phyloP scores from a whole-genome alignment of 2,888 invertebrate genomes.

The Dicycla oo region DNA sequence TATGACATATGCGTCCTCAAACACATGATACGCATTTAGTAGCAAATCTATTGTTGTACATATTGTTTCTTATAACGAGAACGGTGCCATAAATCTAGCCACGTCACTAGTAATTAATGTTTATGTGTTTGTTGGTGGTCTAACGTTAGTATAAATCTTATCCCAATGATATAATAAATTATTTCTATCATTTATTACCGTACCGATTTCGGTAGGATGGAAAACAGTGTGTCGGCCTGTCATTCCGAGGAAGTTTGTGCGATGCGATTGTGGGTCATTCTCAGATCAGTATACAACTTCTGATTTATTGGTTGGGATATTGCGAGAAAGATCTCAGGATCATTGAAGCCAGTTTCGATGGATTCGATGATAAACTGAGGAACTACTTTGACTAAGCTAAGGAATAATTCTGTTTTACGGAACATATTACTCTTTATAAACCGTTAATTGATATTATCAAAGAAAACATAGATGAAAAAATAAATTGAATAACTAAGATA shows the following conservation, averaged over 20 bases:
- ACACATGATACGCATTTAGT: slow-evolving; percentile 41
- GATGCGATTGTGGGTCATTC: slow-evolving; percentile 54
- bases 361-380: slow-evolving; percentile 2
- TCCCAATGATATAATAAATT: slow-evolving; percentile 60
- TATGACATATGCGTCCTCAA: slow-evolving; percentile 30
- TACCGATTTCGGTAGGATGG: slow-evolving; percentile 57
- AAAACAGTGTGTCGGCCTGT: slow-evolving; percentile 55
- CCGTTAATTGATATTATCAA: not conserved
- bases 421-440: not conserved
- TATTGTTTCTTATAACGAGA: slow-evolving; percentile 58
- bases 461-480: not conserved
- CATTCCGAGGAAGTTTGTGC: slow-evolving; percentile 54
- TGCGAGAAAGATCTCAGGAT: slow-evolving; percentile 20
- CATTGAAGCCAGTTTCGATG: not conserved
- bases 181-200: slow-evolving; percentile 60
- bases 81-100: slow-evolving; percentile 54
- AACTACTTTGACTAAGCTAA: not conserved
- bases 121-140: slow-evolving; percentile 65
- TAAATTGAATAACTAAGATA: not conserved
- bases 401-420: not conserved
- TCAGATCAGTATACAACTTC: slow-evolving; percentile 21
- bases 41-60: slow-evolving; percentile 50
- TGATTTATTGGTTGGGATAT: slow-evolving; percentile 47
- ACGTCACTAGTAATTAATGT: slow-evolving; percentile 65
- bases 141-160: slow-evolving; percentile 62